phyloP scores from a whole-genome alignment of 2,888 invertebrate species.

The Rotaria sp. region DNA sequence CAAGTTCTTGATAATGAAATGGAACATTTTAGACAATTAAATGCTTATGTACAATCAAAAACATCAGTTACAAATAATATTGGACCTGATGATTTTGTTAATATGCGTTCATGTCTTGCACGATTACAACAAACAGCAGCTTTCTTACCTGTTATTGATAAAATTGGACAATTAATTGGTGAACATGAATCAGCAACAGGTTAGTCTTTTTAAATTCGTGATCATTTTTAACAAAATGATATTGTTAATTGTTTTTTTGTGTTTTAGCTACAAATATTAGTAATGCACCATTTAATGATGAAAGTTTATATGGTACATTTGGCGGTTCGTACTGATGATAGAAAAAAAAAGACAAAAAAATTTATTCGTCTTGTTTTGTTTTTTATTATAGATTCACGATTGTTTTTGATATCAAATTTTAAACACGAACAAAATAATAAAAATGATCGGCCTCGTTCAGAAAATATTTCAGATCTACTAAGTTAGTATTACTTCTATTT shows the following conservation, averaged over 20 bases:
- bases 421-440: background rate
- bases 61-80: background rate
- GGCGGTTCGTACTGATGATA: background rate
- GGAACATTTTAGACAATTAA: background rate
- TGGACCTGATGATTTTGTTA: background rate
- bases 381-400: background rate
- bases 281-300: slow-evolving; percentile 12
- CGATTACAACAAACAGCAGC: slow-evolving; percentile 2
- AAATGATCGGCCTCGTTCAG: background rate
- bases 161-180: slow-evolving; percentile 8
- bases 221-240: background rate
- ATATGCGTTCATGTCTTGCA: background rate
- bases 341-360: background rate
- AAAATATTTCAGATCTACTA: too few species aligned
- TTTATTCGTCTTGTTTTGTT: background rate
- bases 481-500: too few species aligned
- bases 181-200: slow-evolving; percentile 11
- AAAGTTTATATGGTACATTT: slow-evolving; percentile 3
- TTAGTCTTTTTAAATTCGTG: background rate
- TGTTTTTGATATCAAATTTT: background rate
- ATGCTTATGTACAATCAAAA: slow-evolving; percentile 7
- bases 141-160: background rate
- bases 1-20: background rate
- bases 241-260: background rate
- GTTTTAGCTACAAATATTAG: background rate